Evolutionary conservation across 2,888 invertebrate species (phyloP), one percentile per base, ranked within the genome.

Genomic region (Nomada hirtipes): DNA sequence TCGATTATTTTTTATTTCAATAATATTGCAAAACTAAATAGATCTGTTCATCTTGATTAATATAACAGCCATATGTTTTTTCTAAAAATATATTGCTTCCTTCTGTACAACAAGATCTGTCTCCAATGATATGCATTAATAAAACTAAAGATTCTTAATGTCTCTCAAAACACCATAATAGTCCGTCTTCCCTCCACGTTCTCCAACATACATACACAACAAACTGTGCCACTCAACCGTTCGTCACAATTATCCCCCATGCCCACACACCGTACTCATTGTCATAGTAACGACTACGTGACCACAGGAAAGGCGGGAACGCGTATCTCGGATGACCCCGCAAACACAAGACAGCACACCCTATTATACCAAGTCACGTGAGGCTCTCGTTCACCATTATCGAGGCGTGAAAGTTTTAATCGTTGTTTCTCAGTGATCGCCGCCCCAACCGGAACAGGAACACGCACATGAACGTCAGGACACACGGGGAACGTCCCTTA

Each of bases 321-420:
- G 23, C 63, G 52, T 64, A 47, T 72, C 55, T 42, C 44, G 26
- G 13, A 50, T 26, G 26, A 59, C 59, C 69, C 47, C 69, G 47
- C 57, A 55, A 55, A 64, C 55, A 44, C 44, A 44, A 13, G 18
- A 73, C 64, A 65, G 29, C 47, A 29, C 47, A 9, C 26, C 26
- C 11, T 53, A 55, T 78, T 78, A 63, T 44, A n/a, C 67, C 3
- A n/a, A 9, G 29, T 68, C 61, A 42, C 55, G 74, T 36, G 68
- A 68, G 20, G 42, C 42, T 15, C 4, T 47, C 23, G 36, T 26
- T 63, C 26, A 29, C 55, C 42, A 68, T 75, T 55, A 74, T 55
- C 47, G 65, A 52, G 42, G 36, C 23, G 44, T 23, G 68, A 50
- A 68, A 78, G 73, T 79, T 79, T 70, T 69, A 78, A 80, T 78